Base-by-base conservation (phyloP, 2,797 vertebrate species). In the Schizopygopsis pylzovi region DNA sequence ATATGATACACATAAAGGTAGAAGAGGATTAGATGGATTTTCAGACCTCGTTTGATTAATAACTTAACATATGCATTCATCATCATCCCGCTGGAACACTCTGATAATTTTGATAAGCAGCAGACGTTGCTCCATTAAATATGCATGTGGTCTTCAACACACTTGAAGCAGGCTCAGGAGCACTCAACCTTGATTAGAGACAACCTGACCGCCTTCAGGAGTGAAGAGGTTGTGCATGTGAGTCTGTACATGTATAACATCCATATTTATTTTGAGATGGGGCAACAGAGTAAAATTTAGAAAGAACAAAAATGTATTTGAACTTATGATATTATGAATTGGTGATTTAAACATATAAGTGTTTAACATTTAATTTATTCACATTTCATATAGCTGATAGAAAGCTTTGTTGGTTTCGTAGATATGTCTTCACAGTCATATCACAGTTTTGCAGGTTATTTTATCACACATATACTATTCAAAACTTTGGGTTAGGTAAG, bases 21-120 rank as follows among this genome's bases (percentile, higher is more conserved):
- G 90, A 92, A 92, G 90, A 88, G 77, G 87, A 82, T 84, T 86
- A 83, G 88, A 91, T 92, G 88, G 0, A 92, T 93, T 94, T 93
- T 90, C 90, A 88, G n/a, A 7, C 89, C 84, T 41, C 83, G 8
- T 77, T 68, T 92, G 94, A 95, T 93, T 92, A 94, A 94, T 95
- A 85, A 89, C 92, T 90, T 86, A 91, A 87, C 54, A 39, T 47
- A 81, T 89, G 75, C 92, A 93, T 96, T 95, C 92, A 91, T 96
- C 94, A 90, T 89, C 83, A 47, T 76, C 83, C 87, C 89, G 91
- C 90, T 20, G 20, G 82, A 90, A 87, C 86, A 71, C 91, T 86
- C 84, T 67, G 90, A 90, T 91, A 87, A 91, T 92, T 90, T 89
- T 94, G 93, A 95, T 92, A 92, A 89, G 91, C 83, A 90, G 89